Base-by-base conservation (phyloP, 2,113 vertebrate genomes). In the Pseudorectes ferrugineus region DNA sequence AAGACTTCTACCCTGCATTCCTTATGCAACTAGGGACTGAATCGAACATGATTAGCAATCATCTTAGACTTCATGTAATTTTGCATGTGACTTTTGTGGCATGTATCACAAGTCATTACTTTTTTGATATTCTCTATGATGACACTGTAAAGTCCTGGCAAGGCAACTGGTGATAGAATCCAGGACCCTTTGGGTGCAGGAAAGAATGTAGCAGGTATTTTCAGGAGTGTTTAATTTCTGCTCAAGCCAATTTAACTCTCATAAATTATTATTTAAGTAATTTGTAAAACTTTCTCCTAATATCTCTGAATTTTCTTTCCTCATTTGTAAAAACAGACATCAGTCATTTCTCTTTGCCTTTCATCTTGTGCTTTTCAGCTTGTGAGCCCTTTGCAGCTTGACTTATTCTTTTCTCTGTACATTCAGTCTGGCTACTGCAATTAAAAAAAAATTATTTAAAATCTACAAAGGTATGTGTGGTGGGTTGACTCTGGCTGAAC, bases 1-100 rank as follows among this genome's bases (percentile, higher is more conserved):
- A 81, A 74, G 22, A n/a, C 23, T 67, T 81, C 5, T 40, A 38
- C 6, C 24, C 33, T 91, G 22, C 22, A 75, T 75, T 85, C 12
- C 5, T 75, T 67, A 52, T 25, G 17, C 21, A 82, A 4, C 55
- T 51, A 45, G 31, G 21, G 9, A n/a, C 31, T 85, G 61, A 94
- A 96, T 36, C 43, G 65, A 74, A 75, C 21, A 33, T 91, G 65
- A 85, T 91, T 91, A 91, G 36, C 48, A 95, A 82, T 96, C 81
- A 89, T 57, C 40, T 18, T 59, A 63, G n/a, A 4, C 24, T 78
- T 85, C 20, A 40, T 16, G 20, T n/a, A 82, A 72, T 40, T 91
- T 46, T 72, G 10, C 65, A 55, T 28, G 35, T 62, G 38, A 86
- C 23, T 77, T 83, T 35, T 54, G 33, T 46, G 35, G 35, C 33